phyloP scores from a whole-genome alignment of 2,888 invertebrate genomes.

The Drosophila rubida region DNA sequence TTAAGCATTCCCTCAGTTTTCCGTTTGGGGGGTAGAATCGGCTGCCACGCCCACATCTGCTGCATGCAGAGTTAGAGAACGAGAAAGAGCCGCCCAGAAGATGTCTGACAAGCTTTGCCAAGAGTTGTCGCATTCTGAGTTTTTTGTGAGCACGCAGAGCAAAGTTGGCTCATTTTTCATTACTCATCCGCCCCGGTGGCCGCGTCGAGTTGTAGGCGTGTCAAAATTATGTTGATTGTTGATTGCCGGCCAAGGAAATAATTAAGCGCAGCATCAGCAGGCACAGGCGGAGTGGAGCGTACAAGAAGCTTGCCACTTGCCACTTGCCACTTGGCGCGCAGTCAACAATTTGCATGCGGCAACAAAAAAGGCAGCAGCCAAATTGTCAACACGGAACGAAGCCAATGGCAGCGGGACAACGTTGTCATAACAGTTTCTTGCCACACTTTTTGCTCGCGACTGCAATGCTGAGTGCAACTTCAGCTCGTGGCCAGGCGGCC shows the following conservation, averaged over 20 bases:
- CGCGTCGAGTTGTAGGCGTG: conserved; percentile 50
- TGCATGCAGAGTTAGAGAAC: not conserved
- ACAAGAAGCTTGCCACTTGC: conserved; percentile 11
- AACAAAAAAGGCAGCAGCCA: conserved; percentile 50
- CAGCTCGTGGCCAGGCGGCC: not conserved
- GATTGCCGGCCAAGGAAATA: conserved; percentile 73
- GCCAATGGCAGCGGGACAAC: not conserved
- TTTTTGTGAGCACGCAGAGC: conserved; percentile 8
- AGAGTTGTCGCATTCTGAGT: conserved; percentile 28
- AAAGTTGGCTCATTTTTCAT: conserved; percentile 69
- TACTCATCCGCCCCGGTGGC: conserved; percentile 31
- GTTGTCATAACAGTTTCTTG: conserved; percentile 25
- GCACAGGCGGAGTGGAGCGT: conserved; percentile 13
- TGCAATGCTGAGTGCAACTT: conserved; percentile 15
- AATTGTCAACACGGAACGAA: conserved; percentile 55
- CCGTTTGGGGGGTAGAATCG: not conserved
- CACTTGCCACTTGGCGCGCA: conserved; percentile 59
- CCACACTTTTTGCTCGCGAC: conserved; percentile 1
- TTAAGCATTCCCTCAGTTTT: too few relatives aligned
- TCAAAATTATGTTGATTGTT: conserved; percentile 75
- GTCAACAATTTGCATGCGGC: conserved; percentile 59
- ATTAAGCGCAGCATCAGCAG: conserved; percentile 61
- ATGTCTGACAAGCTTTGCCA: conserved; percentile 11
- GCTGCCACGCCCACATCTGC: conserved; percentile 1
- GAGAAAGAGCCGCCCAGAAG: not conserved